Evolutionary conservation across 2,113 vertebrate genomes (phyloP), one percentile per base, ranked within the genome.

Genomic region (Dicaeum eximium): DNA sequence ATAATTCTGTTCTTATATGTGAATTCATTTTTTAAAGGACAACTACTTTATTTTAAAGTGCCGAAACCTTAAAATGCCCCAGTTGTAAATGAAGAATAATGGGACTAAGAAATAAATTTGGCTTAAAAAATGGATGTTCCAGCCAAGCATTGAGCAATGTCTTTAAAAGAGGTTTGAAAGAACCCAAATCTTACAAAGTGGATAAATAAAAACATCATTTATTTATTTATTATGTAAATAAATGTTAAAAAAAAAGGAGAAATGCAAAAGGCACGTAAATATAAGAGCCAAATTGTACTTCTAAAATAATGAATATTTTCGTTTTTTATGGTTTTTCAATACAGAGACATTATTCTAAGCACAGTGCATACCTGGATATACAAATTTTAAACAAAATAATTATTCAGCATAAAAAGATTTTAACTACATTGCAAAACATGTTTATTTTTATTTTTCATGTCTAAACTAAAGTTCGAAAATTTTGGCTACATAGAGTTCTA

Each of bases 201-300:
- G 5, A 57, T 38, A 73, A 73, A 47, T 30, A 11, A 28, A 53
- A 66, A 21, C 27, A 27, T 33, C 37, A 38, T 42, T 81, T n/a
- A 58, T 48, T 66, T 47, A 31, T 80, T 66, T 53, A 28, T 33
- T 10, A 21, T 21, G 27, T 40, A 50, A 74, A 47, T 28, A 54
- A 47, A 48, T 13, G 2, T 31, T n/a, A n/a, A 24, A 42, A 65
- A 51, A 42, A 28, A 0, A 3, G 7, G 18, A 42, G 4, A 80
- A 21, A 35, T 42, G 19, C 22, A 40, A n/a, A 85, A 23, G 3
- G 24, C 33, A 84, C 44, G 16, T 21, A 61, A 73, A 53, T 27
- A 7, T 50, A 61, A 70, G 70, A 40, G 6, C 2, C 9, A 73
- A 48, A 24, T n/a, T 0, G 0, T 53, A 9, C 1, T n/a, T 48